A percentile compares a stretch with the other conserved stretches of the same genome.
Conservation (phyloP, 2,888 invertebrate genomes). For the Mythimna pallens region DNA sequence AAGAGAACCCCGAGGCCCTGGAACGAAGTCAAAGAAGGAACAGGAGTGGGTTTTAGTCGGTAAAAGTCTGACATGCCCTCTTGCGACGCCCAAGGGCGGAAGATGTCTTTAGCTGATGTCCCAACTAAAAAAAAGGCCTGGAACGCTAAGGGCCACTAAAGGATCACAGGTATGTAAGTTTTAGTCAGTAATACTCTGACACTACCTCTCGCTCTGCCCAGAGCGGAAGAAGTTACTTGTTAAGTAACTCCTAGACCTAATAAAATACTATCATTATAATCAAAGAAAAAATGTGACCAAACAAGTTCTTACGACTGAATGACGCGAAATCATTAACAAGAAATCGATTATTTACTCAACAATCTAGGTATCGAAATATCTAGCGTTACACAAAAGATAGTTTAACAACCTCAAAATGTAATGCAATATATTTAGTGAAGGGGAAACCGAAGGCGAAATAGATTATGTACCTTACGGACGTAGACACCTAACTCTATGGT, state of each 20-base stretch:
- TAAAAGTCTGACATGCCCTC: no score
- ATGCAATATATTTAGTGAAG: conserved; percentile 54
- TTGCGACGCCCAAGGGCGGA: no score
- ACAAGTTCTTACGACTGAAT: conserved; percentile 11
- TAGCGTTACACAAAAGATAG: conserved; percentile 35
- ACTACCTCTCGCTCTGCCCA: neutral
- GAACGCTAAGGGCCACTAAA: no score
- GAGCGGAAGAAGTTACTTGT: no score
- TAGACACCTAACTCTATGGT: neutral
- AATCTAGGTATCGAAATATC: conserved; percentile 10
- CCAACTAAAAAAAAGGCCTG: no score
- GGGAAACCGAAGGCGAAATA: conserved; percentile 37
- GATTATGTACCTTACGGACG: neutral
- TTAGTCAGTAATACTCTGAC: no score
- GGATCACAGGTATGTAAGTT: no score
- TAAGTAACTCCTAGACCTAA: neutral
- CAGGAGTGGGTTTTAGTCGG: no score
- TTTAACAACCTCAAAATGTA: conserved; percentile 28
- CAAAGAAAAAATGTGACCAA: conserved; percentile 12
- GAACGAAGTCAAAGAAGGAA: no score
- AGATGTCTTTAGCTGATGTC: no score
- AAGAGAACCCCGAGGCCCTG: no score
- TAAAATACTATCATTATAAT: conserved; percentile 1
- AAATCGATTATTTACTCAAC: conserved; percentile 40
- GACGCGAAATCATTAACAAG: neutral